Evolutionary conservation across 2,888 invertebrate species (phyloP).

Genomic region (Tipula helvola): DNA sequence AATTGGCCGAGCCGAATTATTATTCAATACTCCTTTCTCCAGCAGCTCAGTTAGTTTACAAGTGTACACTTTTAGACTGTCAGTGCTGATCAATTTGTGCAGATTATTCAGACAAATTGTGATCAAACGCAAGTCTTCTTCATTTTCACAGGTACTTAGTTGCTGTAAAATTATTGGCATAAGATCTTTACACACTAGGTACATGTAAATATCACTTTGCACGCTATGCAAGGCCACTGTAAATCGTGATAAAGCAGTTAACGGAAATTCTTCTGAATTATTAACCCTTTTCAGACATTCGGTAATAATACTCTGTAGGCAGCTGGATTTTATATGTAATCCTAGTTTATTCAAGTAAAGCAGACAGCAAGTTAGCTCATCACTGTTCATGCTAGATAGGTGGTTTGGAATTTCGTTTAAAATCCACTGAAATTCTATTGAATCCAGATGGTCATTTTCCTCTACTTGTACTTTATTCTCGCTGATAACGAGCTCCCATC

Average conservation of each 20-base stretch:
- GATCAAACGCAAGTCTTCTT: constrained; percentile 34
- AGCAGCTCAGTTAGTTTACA: constrained; percentile 29
- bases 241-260: constrained; percentile 35
- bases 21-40: constrained; percentile 23
- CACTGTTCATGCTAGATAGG: constrained; percentile 8
- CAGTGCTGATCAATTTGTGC: constrained; percentile 29
- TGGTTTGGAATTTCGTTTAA: not conserved
- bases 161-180: constrained; percentile 31
- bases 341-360: constrained; percentile 39
- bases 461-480: not conserved
- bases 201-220: constrained; percentile 29
- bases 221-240: constrained; percentile 33
- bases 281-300: constrained; percentile 24
- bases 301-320: constrained; percentile 29
- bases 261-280: constrained; percentile 22
- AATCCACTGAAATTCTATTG: not conserved
- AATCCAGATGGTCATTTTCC: not conserved
- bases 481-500: not conserved
- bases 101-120: constrained; percentile 38
- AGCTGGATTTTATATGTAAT: constrained; percentile 25
- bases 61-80: constrained; percentile 32
- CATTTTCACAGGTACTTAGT: constrained; percentile 26
- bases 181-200: constrained; percentile 30
- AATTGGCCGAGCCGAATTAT: constrained; percentile 22
- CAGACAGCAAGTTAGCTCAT: constrained; percentile 34